Conservation (phyloP, 2,888 invertebrate species). For the Linnaemya vulpina region DNA sequence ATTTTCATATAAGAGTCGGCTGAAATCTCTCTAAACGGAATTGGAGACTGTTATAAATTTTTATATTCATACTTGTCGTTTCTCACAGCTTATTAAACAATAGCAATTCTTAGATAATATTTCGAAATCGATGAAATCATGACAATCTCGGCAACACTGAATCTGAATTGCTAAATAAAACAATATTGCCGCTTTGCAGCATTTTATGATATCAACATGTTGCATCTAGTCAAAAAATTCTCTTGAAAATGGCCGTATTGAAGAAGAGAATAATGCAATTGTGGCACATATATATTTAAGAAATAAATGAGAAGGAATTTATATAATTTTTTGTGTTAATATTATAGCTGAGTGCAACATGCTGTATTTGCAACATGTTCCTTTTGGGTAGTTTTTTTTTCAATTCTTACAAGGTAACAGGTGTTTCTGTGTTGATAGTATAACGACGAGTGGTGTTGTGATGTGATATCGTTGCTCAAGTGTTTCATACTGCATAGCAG, state of each 20-base stretch:
- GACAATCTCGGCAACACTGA: no score
- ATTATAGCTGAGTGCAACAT: constrained; percentile 27
- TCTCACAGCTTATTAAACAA: no score
- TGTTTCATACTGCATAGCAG: constrained; percentile 11
- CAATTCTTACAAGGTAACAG: constrained; percentile 49
- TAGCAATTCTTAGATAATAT: no score
- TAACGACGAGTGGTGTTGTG: constrained; percentile 17
- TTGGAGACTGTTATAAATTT: no score
- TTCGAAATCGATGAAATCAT: no score
- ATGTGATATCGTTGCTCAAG: constrained; percentile 38
- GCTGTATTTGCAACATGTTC: constrained; percentile 6
- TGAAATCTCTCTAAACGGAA: no score
- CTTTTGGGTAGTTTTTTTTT: neutral
- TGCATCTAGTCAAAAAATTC: neutral
- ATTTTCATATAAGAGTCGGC: no score
- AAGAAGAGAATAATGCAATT: neutral
- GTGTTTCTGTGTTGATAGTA: constrained; percentile 49
- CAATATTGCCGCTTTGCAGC: no score
- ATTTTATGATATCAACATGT: no score
- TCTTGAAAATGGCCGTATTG: neutral
- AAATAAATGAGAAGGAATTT: neutral
- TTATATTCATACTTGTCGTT: no score
- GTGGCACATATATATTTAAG: neutral
- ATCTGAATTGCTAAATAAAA: no score
- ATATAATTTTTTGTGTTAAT: constrained; percentile 18